These are phyloP conservation scores for Hirtodrosophila histrioides DNA, from an alignment of 2,888 invertebrate species.

Conservation along the genomic window DNA sequence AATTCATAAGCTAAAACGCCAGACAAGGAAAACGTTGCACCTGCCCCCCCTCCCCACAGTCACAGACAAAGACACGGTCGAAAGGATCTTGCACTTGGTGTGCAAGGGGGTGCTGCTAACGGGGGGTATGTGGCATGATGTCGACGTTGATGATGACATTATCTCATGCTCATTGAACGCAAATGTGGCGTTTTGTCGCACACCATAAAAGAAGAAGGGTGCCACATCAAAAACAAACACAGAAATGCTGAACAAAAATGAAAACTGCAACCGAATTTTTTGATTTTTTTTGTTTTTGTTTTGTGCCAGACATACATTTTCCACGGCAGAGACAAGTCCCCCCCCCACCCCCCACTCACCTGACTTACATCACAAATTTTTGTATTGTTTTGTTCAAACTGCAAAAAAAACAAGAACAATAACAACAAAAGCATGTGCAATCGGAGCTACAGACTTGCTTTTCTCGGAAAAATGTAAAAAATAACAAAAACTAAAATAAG, in stretches of 20 bases:
- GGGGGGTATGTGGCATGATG: conserved; percentile 17
- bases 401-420: conserved; percentile 14
- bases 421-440: conserved; percentile 25
- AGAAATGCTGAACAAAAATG: conserved; percentile 5
- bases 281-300: conserved; percentile 13
- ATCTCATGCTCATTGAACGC: conserved; percentile 78
- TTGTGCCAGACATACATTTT: conserved; percentile 35
- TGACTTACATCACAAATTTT: conserved; percentile 11
- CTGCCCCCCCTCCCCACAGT: conserved; percentile 34
- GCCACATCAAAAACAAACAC: conserved; percentile 15
- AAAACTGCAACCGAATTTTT: conserved; percentile 27
- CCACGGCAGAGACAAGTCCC: neutral
- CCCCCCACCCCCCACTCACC: neutral
- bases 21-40: conserved; percentile 52
- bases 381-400: conserved; percentile 7
- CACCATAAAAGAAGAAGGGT: conserved; percentile 52
- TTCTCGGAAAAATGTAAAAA: conserved; percentile 3
- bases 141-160: conserved; percentile 73
- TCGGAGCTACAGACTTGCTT: conserved; percentile 24
- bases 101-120: neutral
- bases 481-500: conserved; percentile 7
- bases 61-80: conserved; percentile 42
- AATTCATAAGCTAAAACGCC: conserved; percentile 56
- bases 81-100: conserved; percentile 44
- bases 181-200: conserved; percentile 74